Evolutionary conservation across 2,888 invertebrate genomes (phyloP), one percentile per base, ranked within the genome.

Genomic region (Drosophila lutescens): DNA sequence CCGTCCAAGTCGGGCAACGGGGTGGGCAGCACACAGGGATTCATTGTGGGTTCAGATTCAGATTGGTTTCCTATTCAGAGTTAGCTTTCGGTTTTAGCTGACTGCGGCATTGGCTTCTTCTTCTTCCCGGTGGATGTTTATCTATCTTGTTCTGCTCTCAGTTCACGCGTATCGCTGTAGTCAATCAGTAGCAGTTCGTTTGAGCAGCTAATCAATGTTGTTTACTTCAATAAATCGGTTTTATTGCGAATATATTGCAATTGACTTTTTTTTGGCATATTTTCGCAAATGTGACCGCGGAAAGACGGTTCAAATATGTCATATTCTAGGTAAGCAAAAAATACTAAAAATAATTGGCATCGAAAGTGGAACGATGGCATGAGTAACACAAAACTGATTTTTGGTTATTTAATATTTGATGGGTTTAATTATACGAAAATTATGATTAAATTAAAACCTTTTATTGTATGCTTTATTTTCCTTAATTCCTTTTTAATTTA

Each of bases 1-100:
- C 97, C 97, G 87, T 96, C 96, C 49, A 93, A 93, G 93, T 98
- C 97, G 90, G 94, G 94, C 80, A 95, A 94, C 76, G 95, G 94
- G 74, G 94, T 93, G 78, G 97, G 95, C 81, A 94, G 92, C 80
- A 95, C 94, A 90, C 97, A 96, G 81, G 95, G 94, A 93, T 96
- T 96, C 96, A 96, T 95, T 44, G 66, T 66, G 55, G 13, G 32
- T 17, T 49, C 8, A 32, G n/a, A 9, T 46, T n/a, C n/a, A 0
- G 15, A 15, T 15, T 30, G 12, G 5, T 15, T 41, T 17, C 15
- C 41, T 9, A 15, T 9, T 4, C 0, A 1, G 15, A 4, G 9
- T 10, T 15, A 10, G 15, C 10, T 43, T 20, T 17, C 12, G 10
- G 17, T 17, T 20, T 20, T 12, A 12, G 12, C 6, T 46, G n/a